Evolutionary conservation across 2,888 invertebrate species (phyloP), one percentile per base, ranked within the genome.

Genomic region (Elysia crispata): DNA sequence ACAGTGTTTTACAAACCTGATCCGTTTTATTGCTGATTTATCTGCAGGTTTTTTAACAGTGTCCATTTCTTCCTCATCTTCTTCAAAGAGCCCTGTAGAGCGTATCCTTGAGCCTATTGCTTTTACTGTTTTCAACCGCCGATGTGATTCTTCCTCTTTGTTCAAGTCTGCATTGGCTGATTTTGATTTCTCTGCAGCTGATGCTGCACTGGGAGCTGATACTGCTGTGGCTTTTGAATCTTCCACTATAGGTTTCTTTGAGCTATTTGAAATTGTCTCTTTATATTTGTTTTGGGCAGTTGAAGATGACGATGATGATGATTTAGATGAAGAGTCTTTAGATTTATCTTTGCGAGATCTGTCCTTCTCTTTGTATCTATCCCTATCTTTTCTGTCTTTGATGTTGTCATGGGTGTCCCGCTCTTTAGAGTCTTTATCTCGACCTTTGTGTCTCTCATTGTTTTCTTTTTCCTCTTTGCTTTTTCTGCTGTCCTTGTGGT

Each of bases 91-190:
- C 85, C 91, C 97, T 88, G 97, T 97, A 74, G 97, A 97, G 85
- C 98, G 94, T 93, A 97, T 97, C 93, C 96, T 97, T 0, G 97
- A 96, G 92, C 97, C 95, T 91, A 95, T 97, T 23, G 96, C 96
- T 94, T 97, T 98, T 0, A 97, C 97, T 60, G 97, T 97, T 93
- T 97, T 97, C 5, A 96, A 95, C 87, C 97, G 93, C 82, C 76
- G 67, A 31, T 41, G 69, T 25, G 49, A 50, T 13, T 79, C 79
- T 8, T 80, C 80, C 66, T 70, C 79, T 25, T 57, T 79, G 20
- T 11, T n/a, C n/a, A n/a, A n/a, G n/a, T n/a, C n/a, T n/a, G n/a
- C n/a, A n/a, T n/a, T 15, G 28, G 31, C 13, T 23, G 25, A 1
- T 20, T 60, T 23, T 60, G 60, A 23, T 23, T 60, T 60, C n/a